phyloP scores from a whole-genome alignment of 2,797 vertebrate genomes.

The Acridotheres tristis region DNA sequence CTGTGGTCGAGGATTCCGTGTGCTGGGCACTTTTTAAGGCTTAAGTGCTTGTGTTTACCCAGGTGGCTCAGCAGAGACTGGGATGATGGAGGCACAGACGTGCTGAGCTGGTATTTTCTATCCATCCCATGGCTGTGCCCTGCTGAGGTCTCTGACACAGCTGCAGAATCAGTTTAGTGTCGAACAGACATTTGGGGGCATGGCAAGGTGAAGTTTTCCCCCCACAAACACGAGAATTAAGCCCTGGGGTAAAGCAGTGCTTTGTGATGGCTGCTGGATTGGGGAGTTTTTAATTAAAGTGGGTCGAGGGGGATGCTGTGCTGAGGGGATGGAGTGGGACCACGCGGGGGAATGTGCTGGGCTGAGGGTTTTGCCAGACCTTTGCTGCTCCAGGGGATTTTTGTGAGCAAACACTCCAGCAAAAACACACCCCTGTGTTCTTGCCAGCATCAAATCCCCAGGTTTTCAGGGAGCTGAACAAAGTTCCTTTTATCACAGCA shows the following conservation, averaged over 20 bases:
- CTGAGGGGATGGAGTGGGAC: fast-evolving
- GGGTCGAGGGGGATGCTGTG: neutral
- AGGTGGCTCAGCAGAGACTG: neutral
- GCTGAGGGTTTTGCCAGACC: neutral
- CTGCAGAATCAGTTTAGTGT: neutral
- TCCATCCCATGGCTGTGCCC: neutral
- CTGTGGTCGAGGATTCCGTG: fast-evolving
- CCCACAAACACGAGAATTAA: fast-evolving
- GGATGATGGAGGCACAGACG: neutral
- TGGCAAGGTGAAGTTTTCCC: neutral
- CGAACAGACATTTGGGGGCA: neutral
- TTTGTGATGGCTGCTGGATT: neutral
- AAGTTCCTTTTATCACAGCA: neutral
- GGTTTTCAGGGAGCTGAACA: neutral
- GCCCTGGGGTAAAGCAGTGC: neutral
- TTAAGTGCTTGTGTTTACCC: neutral
- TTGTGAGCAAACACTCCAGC: neutral
- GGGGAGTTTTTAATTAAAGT: neutral
- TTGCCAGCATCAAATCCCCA: neutral
- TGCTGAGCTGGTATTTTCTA: neutral
- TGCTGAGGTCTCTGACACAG: neutral
- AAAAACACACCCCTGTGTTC: neutral
- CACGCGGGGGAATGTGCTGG: neutral
- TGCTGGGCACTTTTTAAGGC: neutral
- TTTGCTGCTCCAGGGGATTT: neutral